A percentile compares a stretch with the other conserved stretches of the same genome.
These are phyloP conservation scores for Drosophila repletoides DNA, from an alignment of 1,140 invertebrate species.

Conservation along the genomic window DNA sequence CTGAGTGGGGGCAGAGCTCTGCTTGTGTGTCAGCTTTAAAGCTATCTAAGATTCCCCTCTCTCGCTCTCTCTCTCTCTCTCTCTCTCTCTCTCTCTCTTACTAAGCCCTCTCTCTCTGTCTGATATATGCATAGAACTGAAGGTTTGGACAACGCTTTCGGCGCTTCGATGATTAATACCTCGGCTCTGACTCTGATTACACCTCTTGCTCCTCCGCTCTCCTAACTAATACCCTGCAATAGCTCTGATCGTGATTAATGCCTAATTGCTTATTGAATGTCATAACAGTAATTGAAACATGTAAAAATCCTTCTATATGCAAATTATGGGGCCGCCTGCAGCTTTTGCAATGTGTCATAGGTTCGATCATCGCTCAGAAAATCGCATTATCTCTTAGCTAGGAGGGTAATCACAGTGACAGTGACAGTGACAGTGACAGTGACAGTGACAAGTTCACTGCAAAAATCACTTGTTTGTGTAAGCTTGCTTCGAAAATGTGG, in stretches of 20 bases:
- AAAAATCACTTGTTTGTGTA: too few relatives aligned
- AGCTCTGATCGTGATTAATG: conserved; percentile 65
- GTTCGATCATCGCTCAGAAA: conserved; percentile 24
- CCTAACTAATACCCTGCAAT: conserved; percentile 13
- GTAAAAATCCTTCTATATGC: conserved; percentile 68
- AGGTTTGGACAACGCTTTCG: conserved; percentile 57
- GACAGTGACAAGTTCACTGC: too few relatives aligned
- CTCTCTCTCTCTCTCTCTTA: conserved; percentile 1
- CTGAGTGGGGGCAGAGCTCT: neutral
- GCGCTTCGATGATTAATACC: conserved; percentile 40
- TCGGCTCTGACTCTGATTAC: neutral
- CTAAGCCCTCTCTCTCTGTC: conserved; percentile 10
- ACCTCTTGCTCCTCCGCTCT: neutral
- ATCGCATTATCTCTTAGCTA: conserved; percentile 30
- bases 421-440: too few relatives aligned
- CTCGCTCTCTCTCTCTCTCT: neutral
- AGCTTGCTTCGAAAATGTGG: too few relatives aligned
- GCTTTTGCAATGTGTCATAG: conserved; percentile 39
- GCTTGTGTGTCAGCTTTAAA: conserved; percentile 28
- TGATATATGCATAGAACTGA: conserved; percentile 62
- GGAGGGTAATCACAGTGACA: too few relatives aligned
- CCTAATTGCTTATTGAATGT: conserved; percentile 77
- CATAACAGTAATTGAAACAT: conserved; percentile 69
- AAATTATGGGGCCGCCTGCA: conserved; percentile 27
- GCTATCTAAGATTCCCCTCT: neutral